Base-by-base conservation (phyloP, 1,140 invertebrate genomes). In the Bombus pascuorum region DNA sequence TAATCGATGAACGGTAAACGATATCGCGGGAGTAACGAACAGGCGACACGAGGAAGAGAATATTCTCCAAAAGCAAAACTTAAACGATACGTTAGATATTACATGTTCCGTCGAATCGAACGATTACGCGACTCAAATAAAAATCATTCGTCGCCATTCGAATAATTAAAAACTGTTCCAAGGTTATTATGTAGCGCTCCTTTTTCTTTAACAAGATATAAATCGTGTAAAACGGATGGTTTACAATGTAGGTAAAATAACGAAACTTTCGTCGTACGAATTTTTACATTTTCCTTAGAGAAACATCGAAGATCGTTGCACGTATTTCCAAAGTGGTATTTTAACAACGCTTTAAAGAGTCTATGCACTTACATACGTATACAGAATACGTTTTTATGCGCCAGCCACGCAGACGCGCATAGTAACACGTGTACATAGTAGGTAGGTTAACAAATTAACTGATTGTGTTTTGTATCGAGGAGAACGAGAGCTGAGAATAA, bases 381-480 rank as follows among this genome's bases (percentile, higher is more conserved):
- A 89, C 91, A 91, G 90, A 88, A 89, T 88, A 89, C 76, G 81
- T 79, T 87, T 87, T 70, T 81, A 90, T 62, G 32, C 82, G 89
- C 86, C 91, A 90, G 93, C 91, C 91, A 93, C 93, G 94, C 94
- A 94, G 93, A 93, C 92, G 94, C 92, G 93, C 93, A 93, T 94
- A 94, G 91, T 89, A 89, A 94, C 93, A 94, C 93, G 92, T 95
- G 94, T 95, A 95, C 87, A 95, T 95, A 94, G 92, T 95, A 95
- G 94, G 91, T 95, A 95, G 94, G 93, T 94, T 94, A 95, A 95
- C 92, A 94, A 95, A 95, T 95, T 94, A 93, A 95, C 94, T 94
- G 92, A 94, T 95, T 94, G 93, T 95, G 94, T 95, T 94, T 95
- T 93, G 92, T 93, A 95, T 93, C 87, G 91, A 88, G 90, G 91